Conservation (phyloP, 1,140 invertebrate genomes). For the Bombyx mandarina region DNA sequence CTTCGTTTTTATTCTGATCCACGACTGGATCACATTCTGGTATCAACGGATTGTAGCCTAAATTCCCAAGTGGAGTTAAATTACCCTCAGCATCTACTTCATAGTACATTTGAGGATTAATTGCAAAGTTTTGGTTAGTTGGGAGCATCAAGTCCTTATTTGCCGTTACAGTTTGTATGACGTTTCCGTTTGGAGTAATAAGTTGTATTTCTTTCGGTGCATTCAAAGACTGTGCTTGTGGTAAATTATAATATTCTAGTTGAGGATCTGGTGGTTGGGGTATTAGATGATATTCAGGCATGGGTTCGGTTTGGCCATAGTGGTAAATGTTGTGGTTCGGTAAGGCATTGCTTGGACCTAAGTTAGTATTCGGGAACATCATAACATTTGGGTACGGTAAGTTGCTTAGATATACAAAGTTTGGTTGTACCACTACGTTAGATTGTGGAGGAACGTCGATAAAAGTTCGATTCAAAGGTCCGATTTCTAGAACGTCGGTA, state of each 20-base stretch:
- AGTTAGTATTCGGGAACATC: slow-evolving; percentile 54
- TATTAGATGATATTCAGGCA: slow-evolving; percentile 1
- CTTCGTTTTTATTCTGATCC: slow-evolving; percentile 42
- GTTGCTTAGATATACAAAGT: slow-evolving; percentile 62
- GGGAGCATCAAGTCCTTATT: slow-evolving; percentile 32
- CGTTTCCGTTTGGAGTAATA: slow-evolving; percentile 39
- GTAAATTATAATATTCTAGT: background rate
- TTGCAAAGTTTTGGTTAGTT: slow-evolving; percentile 44
- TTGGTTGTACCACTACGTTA: slow-evolving; percentile 53
- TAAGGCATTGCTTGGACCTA: slow-evolving; percentile 15
- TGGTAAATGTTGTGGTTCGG: too few species aligned
- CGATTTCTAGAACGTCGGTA: too few species aligned
- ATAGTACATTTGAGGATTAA: slow-evolving; percentile 58
- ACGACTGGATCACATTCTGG: background rate
- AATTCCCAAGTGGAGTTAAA: too few species aligned
- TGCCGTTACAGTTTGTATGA: slow-evolving; percentile 38
- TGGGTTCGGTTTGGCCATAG: too few species aligned
- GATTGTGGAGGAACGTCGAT: too few species aligned
- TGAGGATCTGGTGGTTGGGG: slow-evolving; percentile 7
- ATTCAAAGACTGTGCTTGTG: background rate
- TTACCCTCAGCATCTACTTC: slow-evolving; percentile 25
- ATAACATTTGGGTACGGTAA: slow-evolving; percentile 57
- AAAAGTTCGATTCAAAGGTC: too few species aligned
- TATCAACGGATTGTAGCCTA: too few species aligned
- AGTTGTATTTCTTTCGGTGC: slow-evolving; percentile 41